Evolutionary conservation across 2,888 invertebrate species (phyloP).

Genomic region (Odontothrips loti): DNA sequence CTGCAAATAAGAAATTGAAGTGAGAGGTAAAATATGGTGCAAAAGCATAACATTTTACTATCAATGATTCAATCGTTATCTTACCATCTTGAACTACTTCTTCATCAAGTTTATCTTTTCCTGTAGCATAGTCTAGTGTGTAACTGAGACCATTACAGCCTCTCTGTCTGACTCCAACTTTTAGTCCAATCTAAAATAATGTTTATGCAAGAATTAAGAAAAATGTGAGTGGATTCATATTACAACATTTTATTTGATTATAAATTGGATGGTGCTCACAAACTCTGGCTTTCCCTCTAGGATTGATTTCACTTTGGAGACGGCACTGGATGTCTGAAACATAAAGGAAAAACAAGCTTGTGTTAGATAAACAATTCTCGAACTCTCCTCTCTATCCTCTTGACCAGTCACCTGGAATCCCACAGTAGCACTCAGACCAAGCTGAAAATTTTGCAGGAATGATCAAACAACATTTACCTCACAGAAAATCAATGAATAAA

Average conservation of each 20-base stretch:
- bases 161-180: slow-evolving; percentile 92
- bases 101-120: slow-evolving; percentile 92
- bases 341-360: slow-evolving; percentile 35
- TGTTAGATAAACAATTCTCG: slow-evolving; percentile 8
- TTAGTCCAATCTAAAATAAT: slow-evolving; percentile 67
- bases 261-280: slow-evolving; percentile 50
- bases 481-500: background rate
- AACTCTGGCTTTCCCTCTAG: slow-evolving; percentile 68
- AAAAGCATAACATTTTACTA: background rate
- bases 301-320: slow-evolving; percentile 76
- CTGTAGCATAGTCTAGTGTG: slow-evolving; percentile 86
- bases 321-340: slow-evolving; percentile 74
- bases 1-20: slow-evolving; percentile 41
- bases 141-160: slow-evolving; percentile 99
- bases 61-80: background rate
- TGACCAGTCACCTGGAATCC: too few relatives aligned
- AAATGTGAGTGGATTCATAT: slow-evolving; percentile 12
- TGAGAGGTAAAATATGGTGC: background rate
- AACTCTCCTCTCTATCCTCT: too few relatives aligned
- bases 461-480: too few relatives aligned
- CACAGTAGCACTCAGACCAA: too few relatives aligned
- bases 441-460: too few relatives aligned
- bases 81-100: slow-evolving; percentile 91
- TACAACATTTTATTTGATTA: slow-evolving; percentile 29
- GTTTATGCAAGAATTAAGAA: slow-evolving; percentile 25